Conservation (phyloP, 2,113 vertebrate species). For the Melospiza melodia region DNA sequence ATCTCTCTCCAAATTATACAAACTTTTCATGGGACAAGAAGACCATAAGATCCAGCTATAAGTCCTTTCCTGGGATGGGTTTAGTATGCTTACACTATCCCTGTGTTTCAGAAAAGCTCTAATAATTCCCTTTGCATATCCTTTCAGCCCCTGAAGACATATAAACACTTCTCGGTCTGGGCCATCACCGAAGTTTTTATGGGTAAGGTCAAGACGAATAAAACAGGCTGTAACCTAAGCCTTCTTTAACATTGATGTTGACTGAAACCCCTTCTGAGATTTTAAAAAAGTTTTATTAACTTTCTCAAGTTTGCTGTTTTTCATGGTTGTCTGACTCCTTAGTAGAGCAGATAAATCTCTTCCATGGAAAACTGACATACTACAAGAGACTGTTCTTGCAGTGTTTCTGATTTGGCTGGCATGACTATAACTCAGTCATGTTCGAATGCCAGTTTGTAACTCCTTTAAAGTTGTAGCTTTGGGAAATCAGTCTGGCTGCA, state of each 20-base stretch:
- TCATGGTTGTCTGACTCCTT: not conserved
- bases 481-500: not conserved
- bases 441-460: not conserved
- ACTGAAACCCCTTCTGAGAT: not conserved
- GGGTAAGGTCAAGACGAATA: not conserved
- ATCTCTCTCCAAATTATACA: not conserved
- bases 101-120: not conserved
- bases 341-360: slow-evolving; percentile 17
- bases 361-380: not conserved
- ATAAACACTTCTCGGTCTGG: not conserved
- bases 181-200: not conserved
- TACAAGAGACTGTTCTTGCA: not conserved
- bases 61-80: not conserved
- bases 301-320: slow-evolving; percentile 33
- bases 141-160: not conserved
- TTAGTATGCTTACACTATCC: not conserved
- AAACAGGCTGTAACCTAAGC: slow-evolving; percentile 1
- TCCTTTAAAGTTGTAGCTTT: not conserved
- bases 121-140: not conserved
- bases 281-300: slow-evolving; percentile 34
- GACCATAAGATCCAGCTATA: not conserved
- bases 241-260: not conserved
- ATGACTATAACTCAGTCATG: not conserved
- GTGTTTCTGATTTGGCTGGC: not conserved
- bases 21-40: not conserved